These are phyloP conservation scores for Melanchra persicariae DNA, from an alignment of 2,888 invertebrate species.

Conservation along the genomic window DNA sequence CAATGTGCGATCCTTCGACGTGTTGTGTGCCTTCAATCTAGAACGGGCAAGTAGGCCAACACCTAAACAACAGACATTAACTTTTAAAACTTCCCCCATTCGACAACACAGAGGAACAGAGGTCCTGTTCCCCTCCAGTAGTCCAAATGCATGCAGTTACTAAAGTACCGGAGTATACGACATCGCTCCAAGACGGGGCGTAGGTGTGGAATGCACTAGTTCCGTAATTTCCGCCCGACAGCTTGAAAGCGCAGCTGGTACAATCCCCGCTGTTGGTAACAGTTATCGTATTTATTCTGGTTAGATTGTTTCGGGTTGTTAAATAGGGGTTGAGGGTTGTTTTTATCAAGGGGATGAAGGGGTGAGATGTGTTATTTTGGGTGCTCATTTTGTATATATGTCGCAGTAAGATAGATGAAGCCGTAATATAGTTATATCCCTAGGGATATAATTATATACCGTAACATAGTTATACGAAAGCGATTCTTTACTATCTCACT, in stretches of 20 bases:
- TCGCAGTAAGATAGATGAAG: no score
- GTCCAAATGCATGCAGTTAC: slow-evolving; percentile 29
- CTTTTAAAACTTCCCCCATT: slow-evolving; percentile 20
- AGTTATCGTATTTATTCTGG: slow-evolving; percentile 54
- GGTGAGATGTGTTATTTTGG: not conserved
- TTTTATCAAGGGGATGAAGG: slow-evolving; percentile 13
- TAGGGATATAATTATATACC: no score
- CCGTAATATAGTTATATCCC: no score
- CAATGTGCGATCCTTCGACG: no score
- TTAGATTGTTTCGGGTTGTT: slow-evolving; percentile 49
- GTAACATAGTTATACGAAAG: no score
- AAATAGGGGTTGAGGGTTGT: slow-evolving; percentile 13
- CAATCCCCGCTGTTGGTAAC: slow-evolving; percentile 32
- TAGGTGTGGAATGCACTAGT: slow-evolving; percentile 65
- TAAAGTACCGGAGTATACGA: slow-evolving; percentile 39
- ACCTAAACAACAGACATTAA: not conserved
- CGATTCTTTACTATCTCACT: no score
- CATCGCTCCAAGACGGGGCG: slow-evolving; percentile 36
- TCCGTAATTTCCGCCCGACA: slow-evolving; percentile 67
- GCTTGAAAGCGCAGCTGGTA: slow-evolving; percentile 62
- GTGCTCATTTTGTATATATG: no score
- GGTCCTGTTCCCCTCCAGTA: slow-evolving; percentile 26
- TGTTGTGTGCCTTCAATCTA: no score
- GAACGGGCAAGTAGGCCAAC: no score
- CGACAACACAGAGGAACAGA: not conserved